These are phyloP conservation scores for Vulpes vulpes DNA, from an alignment of 2,113 vertebrate genomes.

Conservation along the genomic window DNA sequence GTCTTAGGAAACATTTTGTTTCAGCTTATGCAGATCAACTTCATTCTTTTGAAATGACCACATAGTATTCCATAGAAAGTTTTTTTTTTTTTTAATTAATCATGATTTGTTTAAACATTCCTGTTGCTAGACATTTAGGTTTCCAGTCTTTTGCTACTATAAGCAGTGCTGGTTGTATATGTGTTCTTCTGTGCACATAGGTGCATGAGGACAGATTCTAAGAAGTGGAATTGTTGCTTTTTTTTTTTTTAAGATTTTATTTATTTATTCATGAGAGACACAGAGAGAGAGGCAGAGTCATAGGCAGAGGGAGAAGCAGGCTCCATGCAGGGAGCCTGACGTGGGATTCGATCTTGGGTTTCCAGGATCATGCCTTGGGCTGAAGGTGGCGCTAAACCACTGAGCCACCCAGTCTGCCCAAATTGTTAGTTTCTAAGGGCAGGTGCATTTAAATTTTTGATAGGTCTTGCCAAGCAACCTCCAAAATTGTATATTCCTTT, in stretches of 20 bases:
- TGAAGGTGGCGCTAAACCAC: too few species aligned
- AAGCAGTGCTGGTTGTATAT: not conserved
- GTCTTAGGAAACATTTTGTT: conserved; percentile 10
- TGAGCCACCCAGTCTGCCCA: too few species aligned
- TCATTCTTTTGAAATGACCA: conserved; percentile 11
- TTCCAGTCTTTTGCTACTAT: not conserved
- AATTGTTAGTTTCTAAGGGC: not conserved
- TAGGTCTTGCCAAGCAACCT: not conserved
- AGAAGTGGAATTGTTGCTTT: not conserved
- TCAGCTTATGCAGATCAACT: not conserved
- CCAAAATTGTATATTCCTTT: not conserved
- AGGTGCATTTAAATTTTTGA: not conserved
- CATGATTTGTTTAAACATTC: conserved; percentile 44
- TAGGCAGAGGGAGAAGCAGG: too few species aligned
- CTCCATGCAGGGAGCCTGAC: too few species aligned
- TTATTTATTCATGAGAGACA: too few species aligned
- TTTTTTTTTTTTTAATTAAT: not conserved
- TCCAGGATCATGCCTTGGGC: too few species aligned
- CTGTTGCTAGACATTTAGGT: not conserved
- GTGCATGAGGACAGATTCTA: not conserved
- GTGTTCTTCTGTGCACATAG: not conserved
- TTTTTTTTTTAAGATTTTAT: too few species aligned
- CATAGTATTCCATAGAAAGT: not conserved
- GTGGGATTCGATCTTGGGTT: too few species aligned
- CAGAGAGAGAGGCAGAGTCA: too few species aligned